Evolutionary conservation across 92 coral and sea anemone species (phyloP), one percentile per base, ranked within the genome.

Genomic region (Palythoa heliodiscus): DNA sequence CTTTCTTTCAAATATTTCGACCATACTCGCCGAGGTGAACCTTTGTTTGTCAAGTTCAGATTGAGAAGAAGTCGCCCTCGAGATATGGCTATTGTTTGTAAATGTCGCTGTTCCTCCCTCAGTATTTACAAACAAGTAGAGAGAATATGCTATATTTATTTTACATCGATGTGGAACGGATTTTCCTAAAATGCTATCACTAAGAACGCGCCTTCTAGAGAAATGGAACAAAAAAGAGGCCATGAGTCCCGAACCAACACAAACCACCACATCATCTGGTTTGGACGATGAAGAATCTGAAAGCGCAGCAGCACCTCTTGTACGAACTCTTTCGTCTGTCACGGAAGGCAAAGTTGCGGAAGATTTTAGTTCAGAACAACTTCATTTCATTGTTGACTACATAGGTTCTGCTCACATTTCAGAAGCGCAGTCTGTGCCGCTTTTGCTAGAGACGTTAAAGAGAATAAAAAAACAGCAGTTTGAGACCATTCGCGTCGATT

Each of bases 361-460:
- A 63, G 98, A 92, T 61, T 87, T 68, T 17, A 69, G 92, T 74
- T 86, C 89, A 1, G 98, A 91, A 78, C 93, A 89, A 55, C 89
- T 97, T 24, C 99, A 97, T 70, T 97, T 97, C 80, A 97, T 97
- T 20, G 98, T 97, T 69, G 99, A 97, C 82, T 97, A 92, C 89
- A 88, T 97, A 4, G 99, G 99, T 37, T 94, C 95, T 15, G 91
- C 95, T 11, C 91, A 89, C 50, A 95, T 97, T 11, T 97, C 99
- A 16, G 99, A 97, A 71, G 98, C 98, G 1, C 95, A 97, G 76
- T 97, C 99, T 5, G 91, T 89, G 23, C 94, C 98, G 70, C 87
- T 95, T 78, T 93, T 97, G 71, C 83, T 95, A 69, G 99, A 97
- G 88, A 97, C 98, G 38, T 77, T 97, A 57, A 97, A 97, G 72